Base-by-base conservation (phyloP, 2,797 vertebrate genomes). In the Epinephelus malabaricus region DNA sequence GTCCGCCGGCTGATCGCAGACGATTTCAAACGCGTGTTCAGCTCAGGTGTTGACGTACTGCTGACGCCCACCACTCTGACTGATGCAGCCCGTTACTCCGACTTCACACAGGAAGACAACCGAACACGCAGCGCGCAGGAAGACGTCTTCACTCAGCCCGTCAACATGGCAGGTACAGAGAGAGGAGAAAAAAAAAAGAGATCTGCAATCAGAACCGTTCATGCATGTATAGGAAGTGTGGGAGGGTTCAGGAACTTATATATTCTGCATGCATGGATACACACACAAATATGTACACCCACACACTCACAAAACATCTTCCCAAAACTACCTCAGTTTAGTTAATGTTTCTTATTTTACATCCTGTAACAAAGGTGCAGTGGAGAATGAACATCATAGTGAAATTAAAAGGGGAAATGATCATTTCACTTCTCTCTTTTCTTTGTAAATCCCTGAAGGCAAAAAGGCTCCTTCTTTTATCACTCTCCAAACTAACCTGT, bases 21-120 rank as follows among this genome's bases (percentile, higher is more conserved):
- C 3, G 98, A 99, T 78, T 99, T 99, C 84, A 63, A 79, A 55
- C 93, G 75, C 0, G 96, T 97, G 62, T 99, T 99, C 77, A 18
- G 69, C 80, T 94, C 96, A 0, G 98, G 97, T 0, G 91, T 99
- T 0, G 95, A 99, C 43, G 27, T 98, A 59, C 94, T 99, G 67
- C 96, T 99, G 45, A 98, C 98, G 3, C 98, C 98, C 79, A 97
- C 97, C 25, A 99, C 98, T 0, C 86, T 99, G 76, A 90, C 81
- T 0, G 97, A 97, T 13, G 96, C 97, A 0, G 69, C 93, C 0
- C 73, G 90, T 0, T 96, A 97, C 64, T 1, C 19, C 0, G 95
- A 97, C 82, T 99, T 99, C 88, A 95, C 93, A 82, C 94, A 95
- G 86, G 97, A 99, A 87, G 98, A 99, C 94, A 99, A 99, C 91